Conservation (phyloP, 1,140 invertebrate species). For the Hydropsyche tenuis region DNA sequence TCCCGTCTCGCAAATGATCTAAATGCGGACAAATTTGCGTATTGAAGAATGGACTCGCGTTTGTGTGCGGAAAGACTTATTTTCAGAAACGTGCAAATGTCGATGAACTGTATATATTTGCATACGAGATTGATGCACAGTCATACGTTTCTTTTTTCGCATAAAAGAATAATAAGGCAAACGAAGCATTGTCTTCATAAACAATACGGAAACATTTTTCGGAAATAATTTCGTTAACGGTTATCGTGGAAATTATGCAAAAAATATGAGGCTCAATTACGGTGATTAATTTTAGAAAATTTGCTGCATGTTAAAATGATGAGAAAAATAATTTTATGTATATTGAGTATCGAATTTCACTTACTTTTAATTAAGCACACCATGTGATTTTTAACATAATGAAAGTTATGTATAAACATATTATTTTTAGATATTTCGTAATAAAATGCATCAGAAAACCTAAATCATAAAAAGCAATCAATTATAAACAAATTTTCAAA, state of each 20-base stretch:
- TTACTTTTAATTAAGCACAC: too few relatives aligned
- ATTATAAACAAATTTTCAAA: not conserved
- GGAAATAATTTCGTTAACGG: not conserved
- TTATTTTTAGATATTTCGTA: too few relatives aligned
- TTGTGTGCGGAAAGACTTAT: too few relatives aligned
- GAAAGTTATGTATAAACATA: too few relatives aligned
- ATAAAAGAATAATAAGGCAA: not conserved
- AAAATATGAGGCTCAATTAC: too few relatives aligned
- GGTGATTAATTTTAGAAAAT: not conserved
- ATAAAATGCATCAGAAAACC: too few relatives aligned
- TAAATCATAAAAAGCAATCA: not conserved
- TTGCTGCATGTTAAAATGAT: not conserved
- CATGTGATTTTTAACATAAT: too few relatives aligned
- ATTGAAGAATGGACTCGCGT: too few relatives aligned
- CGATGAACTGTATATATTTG: not conserved
- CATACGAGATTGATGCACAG: conserved; percentile 3
- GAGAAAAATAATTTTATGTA: not conserved
- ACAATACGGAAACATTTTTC: not conserved
- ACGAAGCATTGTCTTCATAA: conserved; percentile 14
- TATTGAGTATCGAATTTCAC: too few relatives aligned
- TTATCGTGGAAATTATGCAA: not conserved
- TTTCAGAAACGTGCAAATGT: not conserved
- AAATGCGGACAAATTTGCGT: too few relatives aligned
- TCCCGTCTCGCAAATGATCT: too few relatives aligned
- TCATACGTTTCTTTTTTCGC: not conserved